Conservation (phyloP, 1,140 invertebrate genomes). For the Trachymyrmex septentrionalis region DNA sequence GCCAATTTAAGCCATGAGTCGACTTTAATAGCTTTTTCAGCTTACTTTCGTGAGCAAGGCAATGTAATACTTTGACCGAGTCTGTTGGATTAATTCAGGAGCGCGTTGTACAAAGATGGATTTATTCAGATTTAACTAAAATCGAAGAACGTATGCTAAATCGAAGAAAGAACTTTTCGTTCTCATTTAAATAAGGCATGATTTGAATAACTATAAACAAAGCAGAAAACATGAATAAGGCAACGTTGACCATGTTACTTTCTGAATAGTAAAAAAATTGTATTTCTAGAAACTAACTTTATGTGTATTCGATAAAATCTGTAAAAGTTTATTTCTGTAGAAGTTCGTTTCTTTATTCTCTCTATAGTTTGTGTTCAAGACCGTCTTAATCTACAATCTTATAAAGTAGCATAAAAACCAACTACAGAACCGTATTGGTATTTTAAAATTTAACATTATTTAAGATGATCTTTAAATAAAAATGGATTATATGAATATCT, state of each 20-base stretch:
- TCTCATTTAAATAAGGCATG: neutral
- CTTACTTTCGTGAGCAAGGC: neutral
- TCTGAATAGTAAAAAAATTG: neutral
- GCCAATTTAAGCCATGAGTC: constrained; percentile 54
- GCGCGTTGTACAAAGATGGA: constrained; percentile 30
- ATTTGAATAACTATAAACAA: neutral
- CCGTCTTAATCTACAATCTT: too few species aligned
- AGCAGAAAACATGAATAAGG: neutral
- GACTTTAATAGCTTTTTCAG: constrained; percentile 58
- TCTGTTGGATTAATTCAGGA: constrained; percentile 27
- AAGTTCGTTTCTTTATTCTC: neutral
- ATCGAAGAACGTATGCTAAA: neutral
- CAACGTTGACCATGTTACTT: neutral
- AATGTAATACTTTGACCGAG: constrained; percentile 17
- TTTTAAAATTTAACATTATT: too few species aligned
- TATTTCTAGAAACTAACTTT: neutral
- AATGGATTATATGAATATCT: too few species aligned
- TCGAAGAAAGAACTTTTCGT: constrained; percentile 9
- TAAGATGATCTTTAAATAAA: too few species aligned
- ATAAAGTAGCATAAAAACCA: too few species aligned
- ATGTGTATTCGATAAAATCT: neutral
- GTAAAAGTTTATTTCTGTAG: neutral
- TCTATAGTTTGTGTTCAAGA: too few species aligned
- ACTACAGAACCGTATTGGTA: too few species aligned
- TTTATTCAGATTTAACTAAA: constrained; percentile 27